Evolutionary conservation across 2,113 vertebrate species (phyloP).

Genomic region (Seriola aureovittata): DNA sequence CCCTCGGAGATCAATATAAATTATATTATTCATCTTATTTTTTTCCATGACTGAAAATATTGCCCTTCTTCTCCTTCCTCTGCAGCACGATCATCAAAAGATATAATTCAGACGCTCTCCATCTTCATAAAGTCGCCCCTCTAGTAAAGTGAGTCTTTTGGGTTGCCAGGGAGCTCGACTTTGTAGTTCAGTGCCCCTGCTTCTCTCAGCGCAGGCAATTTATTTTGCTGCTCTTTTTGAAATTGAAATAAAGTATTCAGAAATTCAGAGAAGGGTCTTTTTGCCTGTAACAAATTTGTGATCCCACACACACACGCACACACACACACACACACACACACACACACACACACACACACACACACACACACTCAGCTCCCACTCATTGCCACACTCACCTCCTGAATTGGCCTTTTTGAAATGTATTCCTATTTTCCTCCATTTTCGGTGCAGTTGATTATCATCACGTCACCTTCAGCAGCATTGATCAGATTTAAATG

Average conservation of each 20-base stretch:
- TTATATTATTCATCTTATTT: constrained; percentile 18
- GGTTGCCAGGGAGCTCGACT: constrained; percentile 61
- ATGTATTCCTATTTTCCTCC: constrained; percentile 14
- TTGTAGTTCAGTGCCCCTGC: constrained; percentile 57
- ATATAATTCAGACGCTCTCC: constrained; percentile 26
- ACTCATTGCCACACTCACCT: constrained; percentile 14
- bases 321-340: background rate
- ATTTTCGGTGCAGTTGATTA: constrained; percentile 19
- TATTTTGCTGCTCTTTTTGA: constrained; percentile 74
- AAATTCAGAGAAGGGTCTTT: constrained; percentile 59
- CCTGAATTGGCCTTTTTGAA: constrained; percentile 14
- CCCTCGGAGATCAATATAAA: constrained; percentile 14
- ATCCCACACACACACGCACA: background rate
- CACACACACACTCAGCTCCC: background rate
- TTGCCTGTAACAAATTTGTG: constrained; percentile 44
- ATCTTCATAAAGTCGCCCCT: constrained; percentile 40
- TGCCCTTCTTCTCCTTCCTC: background rate
- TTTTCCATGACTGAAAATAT: constrained; percentile 25
- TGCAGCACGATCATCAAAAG: constrained; percentile 46
- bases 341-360: background rate
- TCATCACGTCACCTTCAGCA: constrained; percentile 18
- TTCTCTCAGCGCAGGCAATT: constrained; percentile 54
- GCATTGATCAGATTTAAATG: too few species aligned
- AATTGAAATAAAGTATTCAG: constrained; percentile 73
- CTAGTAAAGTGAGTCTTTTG: constrained; percentile 45